Evolutionary conservation across 2,888 invertebrate species (phyloP), one percentile per base, ranked within the genome.

Genomic region (Acanthosepion pharaonis): DNA sequence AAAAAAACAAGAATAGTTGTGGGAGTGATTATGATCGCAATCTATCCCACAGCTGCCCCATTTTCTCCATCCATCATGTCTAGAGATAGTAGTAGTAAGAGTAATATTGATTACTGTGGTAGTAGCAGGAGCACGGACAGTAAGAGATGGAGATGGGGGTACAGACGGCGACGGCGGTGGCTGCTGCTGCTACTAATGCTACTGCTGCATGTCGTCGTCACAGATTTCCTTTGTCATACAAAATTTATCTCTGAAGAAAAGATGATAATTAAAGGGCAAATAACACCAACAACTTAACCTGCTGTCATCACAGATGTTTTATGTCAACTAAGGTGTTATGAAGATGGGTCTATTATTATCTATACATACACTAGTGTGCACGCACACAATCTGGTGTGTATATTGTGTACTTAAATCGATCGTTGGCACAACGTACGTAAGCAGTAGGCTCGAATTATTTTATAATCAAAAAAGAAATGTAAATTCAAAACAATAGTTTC

Each of bases 261-360:
- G 78, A 78, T 78, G 78, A 78, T 78, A 78, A 78, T 78, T 78
- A 78, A 78, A 78, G 78, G 78, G n/a, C 78, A 78, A 78, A 78
- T 78, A 33, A 78, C 78, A 78, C 78, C n/a, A 33, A 78, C 78
- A 78, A 78, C 78, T 78, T 78, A 78, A 78, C 78, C 78, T n/a
- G 78, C 78, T n/a, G 78, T 78, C 78, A 78, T 33, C 78, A 78
- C n/a, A 78, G n/a, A 78, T n/a, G 78, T 78, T 78, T 78, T 33
- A n/a, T 78, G 78, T n/a, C n/a, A 78, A 78, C 78, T 78, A 33
- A 78, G 78, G n/a, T n/a, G 78, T n/a, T 78, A 78, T 18, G 11
- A 78, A n/a, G 15, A 59, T 23, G 59, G 6, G 59, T 59, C 23
- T 59, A 23, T 59, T 78, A 78, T n/a, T 78, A 78, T n/a, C 15